These are phyloP conservation scores for Epinotia brunnichana DNA, from an alignment of 2,888 invertebrate species.

Conservation along the genomic window DNA sequence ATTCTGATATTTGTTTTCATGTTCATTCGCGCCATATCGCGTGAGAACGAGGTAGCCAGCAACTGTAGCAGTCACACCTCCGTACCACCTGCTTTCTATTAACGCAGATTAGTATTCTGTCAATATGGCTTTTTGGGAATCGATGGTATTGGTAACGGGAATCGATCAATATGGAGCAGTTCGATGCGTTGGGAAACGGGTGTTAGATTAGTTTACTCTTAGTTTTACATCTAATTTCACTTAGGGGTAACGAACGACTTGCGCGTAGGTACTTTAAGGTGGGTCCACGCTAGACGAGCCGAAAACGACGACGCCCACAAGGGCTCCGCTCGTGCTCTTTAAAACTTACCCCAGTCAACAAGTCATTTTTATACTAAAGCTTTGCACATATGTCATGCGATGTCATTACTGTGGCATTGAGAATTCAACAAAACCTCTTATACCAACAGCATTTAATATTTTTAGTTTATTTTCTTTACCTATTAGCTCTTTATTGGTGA, in stretches of 20 bases:
- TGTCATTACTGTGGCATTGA: background rate
- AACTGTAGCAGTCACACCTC: slow-evolving; percentile 77
- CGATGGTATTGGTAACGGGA: slow-evolving; percentile 38
- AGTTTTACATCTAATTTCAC: background rate
- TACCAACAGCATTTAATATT: no score
- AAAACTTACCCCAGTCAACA: background rate
- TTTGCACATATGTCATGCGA: no score
- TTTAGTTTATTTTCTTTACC: no score
- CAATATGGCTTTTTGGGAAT: slow-evolving; percentile 56
- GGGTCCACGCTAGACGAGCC: no score
- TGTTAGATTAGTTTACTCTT: background rate
- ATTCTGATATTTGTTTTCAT: slow-evolving; percentile 80
- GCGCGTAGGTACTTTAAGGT: no score
- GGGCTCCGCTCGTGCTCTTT: no score
- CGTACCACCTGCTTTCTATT: slow-evolving; percentile 66
- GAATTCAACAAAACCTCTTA: background rate
- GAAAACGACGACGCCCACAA: no score
- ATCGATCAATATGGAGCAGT: slow-evolving; percentile 52
- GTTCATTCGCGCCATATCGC: slow-evolving; percentile 81
- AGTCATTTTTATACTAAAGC: no score
- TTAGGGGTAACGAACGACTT: background rate
- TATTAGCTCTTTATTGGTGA: background rate
- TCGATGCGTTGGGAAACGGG: slow-evolving; percentile 12
- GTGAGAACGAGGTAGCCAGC: slow-evolving; percentile 78
- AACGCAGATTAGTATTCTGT: slow-evolving; percentile 68